Percentiles rank a stretch among this genome's conserved stretches.
Evolutionary conservation across 2,888 invertebrate species (phyloP).

Genomic region (Augiades crinisus): DNA sequence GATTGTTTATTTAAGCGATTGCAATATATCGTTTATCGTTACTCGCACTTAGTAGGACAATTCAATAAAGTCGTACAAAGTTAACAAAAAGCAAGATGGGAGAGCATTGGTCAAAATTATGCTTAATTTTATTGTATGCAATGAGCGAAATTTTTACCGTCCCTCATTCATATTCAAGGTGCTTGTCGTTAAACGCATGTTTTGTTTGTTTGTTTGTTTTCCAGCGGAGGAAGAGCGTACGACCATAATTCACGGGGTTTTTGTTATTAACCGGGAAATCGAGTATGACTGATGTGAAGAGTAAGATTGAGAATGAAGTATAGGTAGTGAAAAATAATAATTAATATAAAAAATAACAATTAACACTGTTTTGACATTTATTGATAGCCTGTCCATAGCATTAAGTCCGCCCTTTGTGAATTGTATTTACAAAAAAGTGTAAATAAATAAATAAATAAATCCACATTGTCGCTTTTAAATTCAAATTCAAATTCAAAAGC

Average conservation of each 20-base stretch:
- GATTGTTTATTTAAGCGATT: no score
- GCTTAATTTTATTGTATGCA: constrained; percentile 41
- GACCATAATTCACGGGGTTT: background rate
- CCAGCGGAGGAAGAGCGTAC: background rate
- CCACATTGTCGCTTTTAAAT: no score
- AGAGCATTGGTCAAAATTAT: constrained; percentile 19
- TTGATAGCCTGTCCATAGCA: no score
- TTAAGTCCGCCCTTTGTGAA: no score
- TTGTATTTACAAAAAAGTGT: no score
- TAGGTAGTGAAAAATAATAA: no score
- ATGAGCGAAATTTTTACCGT: constrained; percentile 47
- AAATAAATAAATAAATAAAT: no score
- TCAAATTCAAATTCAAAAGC: no score
- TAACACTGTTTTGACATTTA: no score
- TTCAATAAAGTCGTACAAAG: constrained; percentile 5
- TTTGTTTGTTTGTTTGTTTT: background rate
- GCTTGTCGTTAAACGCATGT: background rate
- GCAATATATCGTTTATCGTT: constrained; percentile 4
- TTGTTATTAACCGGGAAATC: background rate
- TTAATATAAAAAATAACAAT: no score
- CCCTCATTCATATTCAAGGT: constrained; percentile 36
- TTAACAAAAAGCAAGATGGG: constrained; percentile 13
- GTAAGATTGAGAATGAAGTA: no score
- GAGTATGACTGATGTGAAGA: no score
- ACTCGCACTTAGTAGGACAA: background rate